phyloP scores from a whole-genome alignment of 2,113 vertebrate species.

The Bagarius yarrelli region DNA sequence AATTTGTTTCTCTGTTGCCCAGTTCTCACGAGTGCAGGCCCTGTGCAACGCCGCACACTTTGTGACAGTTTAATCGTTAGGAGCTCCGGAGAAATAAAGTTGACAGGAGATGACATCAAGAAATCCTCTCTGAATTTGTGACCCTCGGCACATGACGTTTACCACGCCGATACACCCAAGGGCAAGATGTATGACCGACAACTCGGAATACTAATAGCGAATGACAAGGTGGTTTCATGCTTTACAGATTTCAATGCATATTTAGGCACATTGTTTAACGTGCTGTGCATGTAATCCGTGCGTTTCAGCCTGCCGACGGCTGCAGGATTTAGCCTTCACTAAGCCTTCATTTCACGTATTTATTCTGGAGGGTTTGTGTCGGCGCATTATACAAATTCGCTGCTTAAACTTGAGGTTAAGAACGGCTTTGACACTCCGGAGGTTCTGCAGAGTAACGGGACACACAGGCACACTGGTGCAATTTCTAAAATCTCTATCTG shows the following conservation, averaged over 20 bases:
- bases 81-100: constrained; percentile 40
- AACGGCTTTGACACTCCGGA: constrained; percentile 67
- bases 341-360: constrained; percentile 71
- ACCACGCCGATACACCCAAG: constrained; percentile 60
- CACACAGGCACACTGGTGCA: constrained; percentile 60
- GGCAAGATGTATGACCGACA: constrained; percentile 61
- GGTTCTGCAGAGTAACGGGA: constrained; percentile 59
- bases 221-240: constrained; percentile 72
- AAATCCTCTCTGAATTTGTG: constrained; percentile 49
- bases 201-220: constrained; percentile 72
- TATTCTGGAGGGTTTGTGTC: constrained; percentile 60
- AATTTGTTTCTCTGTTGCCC: not conserved
- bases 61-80: constrained; percentile 49
- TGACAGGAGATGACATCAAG: constrained; percentile 50
- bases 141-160: constrained; percentile 50
- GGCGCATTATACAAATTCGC: constrained; percentile 74
- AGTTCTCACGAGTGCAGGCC: not conserved
- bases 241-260: constrained; percentile 73
- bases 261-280: constrained; percentile 75
- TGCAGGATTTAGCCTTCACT: constrained; percentile 68
- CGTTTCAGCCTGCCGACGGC: constrained; percentile 68
- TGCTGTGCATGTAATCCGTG: constrained; percentile 70
- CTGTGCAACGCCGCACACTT: not conserved
- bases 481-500: constrained; percentile 54
- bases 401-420: constrained; percentile 69